phyloP scores from a whole-genome alignment of 2,797 vertebrate species.

The Tympanoctomys barrerae region DNA sequence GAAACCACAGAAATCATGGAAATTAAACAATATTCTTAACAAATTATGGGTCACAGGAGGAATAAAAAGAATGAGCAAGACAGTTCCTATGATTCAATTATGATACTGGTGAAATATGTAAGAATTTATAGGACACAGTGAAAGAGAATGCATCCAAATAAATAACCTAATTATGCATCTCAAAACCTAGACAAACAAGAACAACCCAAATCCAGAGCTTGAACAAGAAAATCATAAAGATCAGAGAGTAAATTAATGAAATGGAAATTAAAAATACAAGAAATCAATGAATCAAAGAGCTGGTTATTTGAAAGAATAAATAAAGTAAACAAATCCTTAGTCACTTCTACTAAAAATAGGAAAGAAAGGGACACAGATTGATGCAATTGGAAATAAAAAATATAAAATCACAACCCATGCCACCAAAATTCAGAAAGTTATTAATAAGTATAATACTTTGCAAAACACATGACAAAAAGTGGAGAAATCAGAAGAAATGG shows the following conservation, averaged over 20 bases:
- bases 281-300: not conserved
- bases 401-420: too few species aligned
- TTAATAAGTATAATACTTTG: too few species aligned
- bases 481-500: not conserved
- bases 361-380: too few species aligned
- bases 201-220: not conserved
- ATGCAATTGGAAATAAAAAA: too few species aligned
- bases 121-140: not conserved
- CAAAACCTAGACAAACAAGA: not conserved
- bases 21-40: not conserved
- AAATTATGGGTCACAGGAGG: not conserved
- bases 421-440: too few species aligned
- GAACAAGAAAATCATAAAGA: not conserved
- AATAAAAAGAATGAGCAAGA: not conserved
- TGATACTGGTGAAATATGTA: not conserved
- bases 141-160: not conserved
- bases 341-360: not conserved
- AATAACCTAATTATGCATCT: not conserved
- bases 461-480: too few species aligned
- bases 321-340: not conserved
- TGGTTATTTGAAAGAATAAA: not conserved
- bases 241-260: not conserved
- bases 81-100: not conserved
- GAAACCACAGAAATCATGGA: not conserved
- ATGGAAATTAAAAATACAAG: not conserved